Base-by-base conservation (phyloP, 2,113 vertebrate species). In the Casuarius casuarius region DNA sequence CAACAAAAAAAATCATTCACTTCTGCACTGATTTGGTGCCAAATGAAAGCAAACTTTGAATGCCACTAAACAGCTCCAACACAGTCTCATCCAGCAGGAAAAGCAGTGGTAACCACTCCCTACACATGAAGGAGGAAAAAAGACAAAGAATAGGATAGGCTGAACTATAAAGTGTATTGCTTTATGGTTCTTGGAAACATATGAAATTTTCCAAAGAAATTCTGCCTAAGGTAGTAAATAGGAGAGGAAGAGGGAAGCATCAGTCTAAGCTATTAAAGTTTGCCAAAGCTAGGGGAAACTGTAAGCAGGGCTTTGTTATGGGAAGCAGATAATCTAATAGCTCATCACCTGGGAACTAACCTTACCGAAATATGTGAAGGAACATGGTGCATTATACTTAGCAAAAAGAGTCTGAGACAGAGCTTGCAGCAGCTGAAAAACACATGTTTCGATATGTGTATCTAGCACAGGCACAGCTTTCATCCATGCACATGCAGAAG, bases 41-140 rank as follows among this genome's bases (percentile, higher is more conserved):
- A 92, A 92, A 78, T 31, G 48, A 89, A 95, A 89, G 61, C 29
- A 75, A 75, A 81, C 40, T 86, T n/a, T 48, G 21, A 72, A 65
- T 4, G 23, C 31, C 38, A 84, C 28, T 51, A 49, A 93, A 91
- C 21, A 58, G 35, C 35, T 90, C 52, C 62, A 85, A 49, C 21
- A 62, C 15, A 75, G 65, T 76, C 58, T 84, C 11, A 54, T 54
- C 12, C 52, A 75, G 29, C 15, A 90, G 16, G 20, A 21, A 87
- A 84, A 77, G n/a, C 52, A 82, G 28, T 38, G 15, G 44, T 84
- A 94, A 84, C 65, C 38, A 56, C 25, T 84, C 75, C 76, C 42
- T 76, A 65, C 46, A n/a, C 7, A 28, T 9, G 14, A 91, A 52
- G 2, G 62, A 26, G 12, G 2, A 29, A 56, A 76, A 81, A 85